Base-by-base conservation (phyloP, 2,888 invertebrate species). In the Mermis nigrescens region DNA sequence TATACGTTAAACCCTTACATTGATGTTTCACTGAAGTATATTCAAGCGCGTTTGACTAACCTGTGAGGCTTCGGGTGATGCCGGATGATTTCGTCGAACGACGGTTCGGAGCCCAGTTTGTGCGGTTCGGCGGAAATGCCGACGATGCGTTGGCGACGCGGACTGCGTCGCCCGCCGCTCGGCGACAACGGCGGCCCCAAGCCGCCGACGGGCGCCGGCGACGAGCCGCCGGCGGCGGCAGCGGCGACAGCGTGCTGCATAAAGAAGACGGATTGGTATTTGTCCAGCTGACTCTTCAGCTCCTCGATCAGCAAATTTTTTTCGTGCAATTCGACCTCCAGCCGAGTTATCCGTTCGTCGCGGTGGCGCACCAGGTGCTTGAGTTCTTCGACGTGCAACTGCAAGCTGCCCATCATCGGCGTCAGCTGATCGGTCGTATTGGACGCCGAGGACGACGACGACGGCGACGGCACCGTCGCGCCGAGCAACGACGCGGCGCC, bases 251-350 rank as follows among this genome's bases (percentile, higher is more conserved):
- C 27, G 4, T 55, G 38, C n/a, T n/a, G n/a, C 45, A 60, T 51
- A 29, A 61, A 61, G 45, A 62, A 62, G 7, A 62, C 62, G 2
- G 62, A 60, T 48, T 62, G 57, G 46, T 48, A 62, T 60, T 62
- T 63, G 54, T 62, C 62, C 48, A 62, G 27, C 31, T 62, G 62
- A 53, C 62, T 60, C 24, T 46, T 32, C 27, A 63, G 55, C 26
- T 55, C 48, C 22, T 57, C 61, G 31, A 62, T 63, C 1, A 26
- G 3, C 29, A 46, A 26, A 32, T 58, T 52, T 24, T 63, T 59
- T 2, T 61, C 22, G 2, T 19, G 28, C 31, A 62, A 31, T 24
- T 28, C 31, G 3, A 31, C 53, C 22, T 58, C 31, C 26, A 62
- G 55, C 26, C 46, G 54, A 2, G 31, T 15, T 24, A 62, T 63